Evolutionary conservation across 1,140 invertebrate species (phyloP), one percentile per base, ranked within the genome.

Genomic region (Caerostris darwini): DNA sequence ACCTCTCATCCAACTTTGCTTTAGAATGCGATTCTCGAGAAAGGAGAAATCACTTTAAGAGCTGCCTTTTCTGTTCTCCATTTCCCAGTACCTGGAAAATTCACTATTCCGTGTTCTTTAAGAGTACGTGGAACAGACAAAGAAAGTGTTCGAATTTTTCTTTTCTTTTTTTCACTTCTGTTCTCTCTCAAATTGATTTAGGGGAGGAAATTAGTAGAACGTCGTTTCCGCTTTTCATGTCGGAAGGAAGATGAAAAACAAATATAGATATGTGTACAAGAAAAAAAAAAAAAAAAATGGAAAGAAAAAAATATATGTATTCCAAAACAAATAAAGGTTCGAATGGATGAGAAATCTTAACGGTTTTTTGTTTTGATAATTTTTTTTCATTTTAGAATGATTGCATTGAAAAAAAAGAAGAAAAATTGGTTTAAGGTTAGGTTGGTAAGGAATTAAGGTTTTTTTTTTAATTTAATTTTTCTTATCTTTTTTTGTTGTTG

Each of bases 131-230:
- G 17, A 64, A 64, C 17, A 17, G 61, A 71, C n/a, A 50, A 71
- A 71, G 19, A 10, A 34, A 34, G 34, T 8, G 34, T 71, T 50
- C 69, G 19, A 71, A 19, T 71, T 71, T 34, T 71, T 71, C n/a
- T 19, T 10, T 5, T 4, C 0, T 34, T 34, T 10, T 53, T 34
- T 71, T 34, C 34, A 34, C 69, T 71, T 34, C 34, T 7, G 69
- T 71, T 69, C 64, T 71, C 34, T 71, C 19, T 71, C 19, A 71
- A 71, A 71, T 71, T 71, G 69, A 71, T 71, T 71, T 83, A 56
- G 12, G 5, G 54, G 81, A 83, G 81, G 81, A 83, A 83, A 83
- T 83, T 83, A 83, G 81, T 53, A 56, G 81, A 83, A 83, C 56
- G 81, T 56, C 81, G 53, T 83, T 83, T 83, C 81, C 81, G 81